Evolutionary conservation across 1,140 invertebrate genomes (phyloP).

Genomic region (Acyrthosiphon pisum): DNA sequence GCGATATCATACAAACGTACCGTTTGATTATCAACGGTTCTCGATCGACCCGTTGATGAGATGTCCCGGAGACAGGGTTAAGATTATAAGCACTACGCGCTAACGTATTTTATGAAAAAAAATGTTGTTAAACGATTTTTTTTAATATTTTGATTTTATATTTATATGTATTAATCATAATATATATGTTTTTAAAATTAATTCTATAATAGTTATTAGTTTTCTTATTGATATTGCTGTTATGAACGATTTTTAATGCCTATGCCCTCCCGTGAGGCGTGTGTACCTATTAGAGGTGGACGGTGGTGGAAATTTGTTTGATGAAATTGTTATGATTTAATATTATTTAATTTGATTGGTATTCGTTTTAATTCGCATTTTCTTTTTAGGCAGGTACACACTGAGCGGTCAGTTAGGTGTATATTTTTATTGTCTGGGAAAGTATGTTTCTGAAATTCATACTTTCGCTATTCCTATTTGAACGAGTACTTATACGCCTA

Average conservation of each 20-base stretch:
- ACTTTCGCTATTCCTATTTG: neutral
- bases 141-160: no score
- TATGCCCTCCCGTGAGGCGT: no score
- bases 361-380: neutral
- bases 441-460: neutral
- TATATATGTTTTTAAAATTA: no score
- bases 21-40: neutral
- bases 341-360: neutral
- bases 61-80: no score
- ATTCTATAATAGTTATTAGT: no score
- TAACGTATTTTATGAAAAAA: no score
- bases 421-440: neutral
- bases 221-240: no score
- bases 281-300: no score
- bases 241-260: no score
- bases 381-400: neutral
- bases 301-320: neutral
- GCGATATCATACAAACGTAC: neutral
- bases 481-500: neutral
- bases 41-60: neutral
- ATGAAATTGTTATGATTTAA: neutral
- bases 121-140: no score
- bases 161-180: no score
- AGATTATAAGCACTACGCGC: no score
- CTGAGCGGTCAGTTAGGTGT: neutral